phyloP scores from a whole-genome alignment of 53 echinoderm and acorn worm genomes.

The Arbacia lixula region DNA sequence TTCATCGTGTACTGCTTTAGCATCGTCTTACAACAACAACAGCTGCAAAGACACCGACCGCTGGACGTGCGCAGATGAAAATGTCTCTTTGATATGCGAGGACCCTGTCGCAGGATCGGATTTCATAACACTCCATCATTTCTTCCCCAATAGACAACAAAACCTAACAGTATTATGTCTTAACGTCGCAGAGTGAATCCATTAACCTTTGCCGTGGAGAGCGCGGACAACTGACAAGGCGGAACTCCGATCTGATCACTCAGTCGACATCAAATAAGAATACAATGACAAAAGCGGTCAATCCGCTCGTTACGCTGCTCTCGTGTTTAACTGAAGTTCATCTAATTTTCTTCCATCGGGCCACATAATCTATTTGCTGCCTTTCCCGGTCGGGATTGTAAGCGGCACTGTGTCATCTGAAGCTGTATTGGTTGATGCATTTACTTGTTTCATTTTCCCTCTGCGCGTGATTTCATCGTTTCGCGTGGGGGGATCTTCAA shows the following conservation, averaged over 20 bases:
- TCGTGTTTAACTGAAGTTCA: too few relatives aligned
- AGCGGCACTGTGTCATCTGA: neutral
- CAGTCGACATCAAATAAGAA: slow-evolving; percentile 15
- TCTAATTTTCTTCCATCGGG: too few relatives aligned
- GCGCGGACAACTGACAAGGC: neutral
- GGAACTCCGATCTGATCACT: slow-evolving; percentile 2
- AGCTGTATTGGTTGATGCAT: too few relatives aligned
- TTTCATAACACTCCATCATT: neutral
- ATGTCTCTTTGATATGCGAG: neutral
- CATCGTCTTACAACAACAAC: too few relatives aligned
- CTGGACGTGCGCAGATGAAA: too few relatives aligned
- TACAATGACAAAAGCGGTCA: slow-evolving; percentile 6
- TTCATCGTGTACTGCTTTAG: too few relatives aligned
- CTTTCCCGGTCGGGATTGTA: neutral
- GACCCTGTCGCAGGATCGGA: neutral
- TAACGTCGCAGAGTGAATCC: slow-evolving; percentile 8
- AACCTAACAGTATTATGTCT: neutral
- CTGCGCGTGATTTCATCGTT: too few relatives aligned
- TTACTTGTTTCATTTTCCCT: too few relatives aligned
- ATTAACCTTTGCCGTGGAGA: neutral
- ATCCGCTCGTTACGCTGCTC: too few relatives aligned
- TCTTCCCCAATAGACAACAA: too few relatives aligned
- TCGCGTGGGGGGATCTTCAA: too few relatives aligned
- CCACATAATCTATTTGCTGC: neutral
- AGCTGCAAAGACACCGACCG: too few relatives aligned